A percentile compares a stretch with the other conserved stretches of the same genome.
Conservation (phyloP, 2,888 invertebrate species). For the Cantharis nigra region DNA sequence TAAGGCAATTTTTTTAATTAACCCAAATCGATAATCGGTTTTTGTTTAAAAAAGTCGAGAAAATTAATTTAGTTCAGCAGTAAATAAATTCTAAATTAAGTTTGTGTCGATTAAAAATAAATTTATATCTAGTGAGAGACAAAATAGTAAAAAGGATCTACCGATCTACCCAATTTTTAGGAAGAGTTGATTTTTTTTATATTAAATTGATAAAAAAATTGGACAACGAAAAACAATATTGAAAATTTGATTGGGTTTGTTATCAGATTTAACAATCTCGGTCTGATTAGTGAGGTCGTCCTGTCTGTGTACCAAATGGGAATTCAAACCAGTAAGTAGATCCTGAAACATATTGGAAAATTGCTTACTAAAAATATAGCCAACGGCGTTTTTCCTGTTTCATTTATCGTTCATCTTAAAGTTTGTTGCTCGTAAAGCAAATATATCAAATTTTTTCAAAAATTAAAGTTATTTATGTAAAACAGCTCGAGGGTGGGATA, state of each 20-base stretch:
- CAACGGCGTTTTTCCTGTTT: neutral
- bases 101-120: neutral
- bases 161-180: neutral
- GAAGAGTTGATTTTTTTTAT: neutral
- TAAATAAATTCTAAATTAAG: neutral
- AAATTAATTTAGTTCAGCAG: neutral
- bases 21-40: neutral
- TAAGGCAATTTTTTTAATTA: neutral
- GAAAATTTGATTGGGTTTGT: conserved; percentile 9
- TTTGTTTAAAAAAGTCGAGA: neutral
- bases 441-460: neutral
- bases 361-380: conserved; percentile 4
- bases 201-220: neutral
- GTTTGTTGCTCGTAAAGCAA: neutral
- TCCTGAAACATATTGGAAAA: conserved; percentile 5
- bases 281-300: conserved; percentile 10
- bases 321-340: conserved; percentile 8
- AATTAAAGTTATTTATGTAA: neutral
- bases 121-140: neutral
- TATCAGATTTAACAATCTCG: conserved; percentile 8
- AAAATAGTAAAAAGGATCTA: neutral
- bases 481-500: neutral
- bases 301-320: conserved; percentile 7
- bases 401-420: neutral
- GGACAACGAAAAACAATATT: conserved; percentile 3